Conservation (phyloP, 2,888 invertebrate species). For the Drosophila greeni region DNA sequence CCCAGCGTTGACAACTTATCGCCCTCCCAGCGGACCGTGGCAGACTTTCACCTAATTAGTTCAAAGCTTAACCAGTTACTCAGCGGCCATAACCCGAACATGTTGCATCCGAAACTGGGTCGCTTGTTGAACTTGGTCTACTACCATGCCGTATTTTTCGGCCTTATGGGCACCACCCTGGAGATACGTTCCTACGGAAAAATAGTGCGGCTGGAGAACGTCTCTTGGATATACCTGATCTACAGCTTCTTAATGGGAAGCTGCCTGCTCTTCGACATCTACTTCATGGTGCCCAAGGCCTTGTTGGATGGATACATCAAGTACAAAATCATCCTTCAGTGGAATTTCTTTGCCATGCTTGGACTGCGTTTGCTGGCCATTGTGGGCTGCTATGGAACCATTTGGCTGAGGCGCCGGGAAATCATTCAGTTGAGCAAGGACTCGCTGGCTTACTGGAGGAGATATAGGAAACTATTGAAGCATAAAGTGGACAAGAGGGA, state of each 20-base stretch:
- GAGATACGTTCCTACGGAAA: not conserved
- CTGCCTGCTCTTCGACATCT: slow-evolving; percentile 29
- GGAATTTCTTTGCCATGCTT: slow-evolving; percentile 18
- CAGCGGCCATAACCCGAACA: slow-evolving; percentile 19
- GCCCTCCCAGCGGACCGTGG: not conserved
- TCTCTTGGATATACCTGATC: slow-evolving; percentile 38
- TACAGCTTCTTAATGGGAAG: slow-evolving; percentile 43
- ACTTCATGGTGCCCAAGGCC: slow-evolving; percentile 8
- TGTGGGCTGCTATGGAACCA: slow-evolving; percentile 36
- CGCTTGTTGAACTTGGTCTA: slow-evolving; percentile 39
- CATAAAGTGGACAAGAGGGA: slow-evolving; percentile 16
- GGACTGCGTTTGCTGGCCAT: slow-evolving; percentile 13
- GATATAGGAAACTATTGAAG: slow-evolving; percentile 16
- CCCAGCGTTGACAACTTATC: slow-evolving; percentile 13
- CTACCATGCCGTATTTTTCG: slow-evolving; percentile 44
- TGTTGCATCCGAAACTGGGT: slow-evolving; percentile 52
- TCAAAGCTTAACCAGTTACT: slow-evolving; percentile 11
- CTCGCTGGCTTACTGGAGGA: slow-evolving; percentile 33
- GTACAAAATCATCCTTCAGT: slow-evolving; percentile 49
- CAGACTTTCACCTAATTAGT: slow-evolving; percentile 31
- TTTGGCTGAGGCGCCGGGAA: slow-evolving; percentile 48
- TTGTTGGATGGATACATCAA: slow-evolving; percentile 38
- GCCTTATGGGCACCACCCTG: slow-evolving; percentile 47
- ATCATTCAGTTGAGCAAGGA: slow-evolving; percentile 40
- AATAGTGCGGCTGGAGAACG: slow-evolving; percentile 1